phyloP scores from a whole-genome alignment of 2,888 invertebrate species.

The Acanthosepion lycidas region DNA sequence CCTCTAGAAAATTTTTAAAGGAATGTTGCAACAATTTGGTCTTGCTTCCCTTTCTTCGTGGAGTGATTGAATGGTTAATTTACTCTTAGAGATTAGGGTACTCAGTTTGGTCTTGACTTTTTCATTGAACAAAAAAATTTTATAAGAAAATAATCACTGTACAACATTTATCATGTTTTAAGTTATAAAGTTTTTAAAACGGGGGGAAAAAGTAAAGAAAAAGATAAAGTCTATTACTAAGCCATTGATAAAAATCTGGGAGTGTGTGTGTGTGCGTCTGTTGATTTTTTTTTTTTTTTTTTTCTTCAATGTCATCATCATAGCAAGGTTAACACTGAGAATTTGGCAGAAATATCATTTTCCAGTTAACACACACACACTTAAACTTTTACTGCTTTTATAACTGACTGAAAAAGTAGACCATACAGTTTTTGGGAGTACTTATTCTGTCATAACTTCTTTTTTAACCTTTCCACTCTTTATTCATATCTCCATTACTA shows the following conservation, averaged over 20 bases:
- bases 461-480: background rate
- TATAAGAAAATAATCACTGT: background rate
- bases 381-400: background rate
- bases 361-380: background rate
- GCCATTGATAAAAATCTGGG: constrained; percentile 11
- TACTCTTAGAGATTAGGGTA: background rate
- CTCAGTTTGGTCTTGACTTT: constrained; percentile 23
- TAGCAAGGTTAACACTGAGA: background rate
- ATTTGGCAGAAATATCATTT: constrained; percentile 10
- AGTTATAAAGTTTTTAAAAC: too few species aligned
- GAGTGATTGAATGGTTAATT: constrained; percentile 36
- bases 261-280: background rate
- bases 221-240: background rate
- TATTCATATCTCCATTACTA: background rate
- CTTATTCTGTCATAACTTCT: background rate
- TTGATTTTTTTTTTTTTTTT: background rate
- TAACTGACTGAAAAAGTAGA: constrained; percentile 33
- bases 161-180: too few species aligned
- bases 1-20: constrained; percentile 34
- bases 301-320: background rate
- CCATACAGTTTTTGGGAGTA: constrained; percentile 15
- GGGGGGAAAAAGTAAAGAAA: too few species aligned
- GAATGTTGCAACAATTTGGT: constrained; percentile 40
- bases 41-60: constrained; percentile 23
- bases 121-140: background rate